Percentiles rank a stretch among this genome's conserved stretches.
Conservation (phyloP, 2,888 invertebrate genomes). For the Ophion costatus region DNA sequence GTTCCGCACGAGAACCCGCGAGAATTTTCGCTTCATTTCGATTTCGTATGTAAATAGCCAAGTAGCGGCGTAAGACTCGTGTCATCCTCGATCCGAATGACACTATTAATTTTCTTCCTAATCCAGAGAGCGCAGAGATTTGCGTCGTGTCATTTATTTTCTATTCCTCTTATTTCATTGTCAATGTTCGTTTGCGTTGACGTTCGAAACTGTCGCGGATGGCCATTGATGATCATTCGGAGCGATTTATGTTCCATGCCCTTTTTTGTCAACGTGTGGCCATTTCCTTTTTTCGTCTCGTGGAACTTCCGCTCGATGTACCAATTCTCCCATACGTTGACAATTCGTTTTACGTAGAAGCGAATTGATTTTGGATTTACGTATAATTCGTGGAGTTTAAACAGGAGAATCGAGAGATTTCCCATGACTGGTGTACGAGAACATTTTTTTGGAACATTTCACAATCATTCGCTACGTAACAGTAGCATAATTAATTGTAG, state of each 20-base stretch:
- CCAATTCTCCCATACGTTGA: too few species aligned
- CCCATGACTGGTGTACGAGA: background rate
- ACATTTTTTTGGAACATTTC: background rate
- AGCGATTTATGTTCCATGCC: background rate
- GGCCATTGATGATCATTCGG: conserved; percentile 15
- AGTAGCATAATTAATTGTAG: background rate
- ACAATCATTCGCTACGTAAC: background rate
- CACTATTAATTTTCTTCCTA: background rate
- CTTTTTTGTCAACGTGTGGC: too few species aligned
- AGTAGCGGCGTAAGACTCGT: background rate
- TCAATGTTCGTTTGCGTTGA: background rate
- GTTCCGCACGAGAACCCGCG: background rate
- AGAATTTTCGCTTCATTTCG: conserved; percentile 1
- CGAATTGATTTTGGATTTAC: too few species aligned
- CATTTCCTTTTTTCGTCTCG: too few species aligned
- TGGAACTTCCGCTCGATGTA: too few species aligned
- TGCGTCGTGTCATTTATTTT: background rate
- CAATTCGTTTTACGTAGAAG: too few species aligned
- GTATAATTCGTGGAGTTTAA: too few species aligned
- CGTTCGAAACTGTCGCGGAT: background rate
- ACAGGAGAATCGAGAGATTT: too few species aligned
- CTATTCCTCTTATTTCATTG: background rate
- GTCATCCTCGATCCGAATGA: conserved; percentile 5
- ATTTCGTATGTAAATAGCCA: conserved; percentile 43
- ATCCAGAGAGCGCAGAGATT: background rate